phyloP scores from a whole-genome alignment of 2,113 vertebrate genomes.

The Phyllostomus discolor region DNA sequence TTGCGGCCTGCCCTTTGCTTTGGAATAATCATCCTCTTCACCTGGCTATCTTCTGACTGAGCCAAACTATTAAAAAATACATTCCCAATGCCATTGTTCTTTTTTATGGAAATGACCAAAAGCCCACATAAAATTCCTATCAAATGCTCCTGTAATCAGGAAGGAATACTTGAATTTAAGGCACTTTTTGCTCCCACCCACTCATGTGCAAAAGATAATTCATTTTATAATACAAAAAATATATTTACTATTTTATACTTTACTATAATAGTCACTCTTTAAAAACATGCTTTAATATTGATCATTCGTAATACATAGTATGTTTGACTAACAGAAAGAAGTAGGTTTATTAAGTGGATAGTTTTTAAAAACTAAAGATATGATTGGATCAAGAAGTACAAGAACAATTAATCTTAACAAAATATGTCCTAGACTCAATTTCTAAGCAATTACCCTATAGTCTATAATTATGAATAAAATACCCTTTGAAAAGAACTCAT shows the following conservation, averaged over 20 bases:
- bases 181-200: background rate
- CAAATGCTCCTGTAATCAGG: background rate
- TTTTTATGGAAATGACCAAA: background rate
- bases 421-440: conserved; percentile 71
- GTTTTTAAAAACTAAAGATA: conserved; percentile 37
- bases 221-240: conserved; percentile 26
- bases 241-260: conserved; percentile 20
- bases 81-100: background rate
- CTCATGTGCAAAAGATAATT: background rate
- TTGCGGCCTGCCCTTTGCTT: background rate
- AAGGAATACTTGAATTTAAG: background rate
- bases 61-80: background rate
- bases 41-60: background rate
- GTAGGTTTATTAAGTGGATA: conserved; percentile 59
- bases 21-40: background rate
- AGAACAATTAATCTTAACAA: conserved; percentile 68
- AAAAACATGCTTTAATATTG: conserved; percentile 31
- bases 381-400: conserved; percentile 56
- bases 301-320: conserved; percentile 29
- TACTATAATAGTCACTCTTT: conserved; percentile 19
- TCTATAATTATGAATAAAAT: conserved; percentile 78
- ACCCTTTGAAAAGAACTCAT: conserved; percentile 75
- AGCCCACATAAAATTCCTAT: background rate
- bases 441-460: conserved; percentile 69
- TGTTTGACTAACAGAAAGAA: conserved; percentile 30